phyloP scores from a whole-genome alignment of 2,797 vertebrate genomes.

The Aplochiton taeniatus region DNA sequence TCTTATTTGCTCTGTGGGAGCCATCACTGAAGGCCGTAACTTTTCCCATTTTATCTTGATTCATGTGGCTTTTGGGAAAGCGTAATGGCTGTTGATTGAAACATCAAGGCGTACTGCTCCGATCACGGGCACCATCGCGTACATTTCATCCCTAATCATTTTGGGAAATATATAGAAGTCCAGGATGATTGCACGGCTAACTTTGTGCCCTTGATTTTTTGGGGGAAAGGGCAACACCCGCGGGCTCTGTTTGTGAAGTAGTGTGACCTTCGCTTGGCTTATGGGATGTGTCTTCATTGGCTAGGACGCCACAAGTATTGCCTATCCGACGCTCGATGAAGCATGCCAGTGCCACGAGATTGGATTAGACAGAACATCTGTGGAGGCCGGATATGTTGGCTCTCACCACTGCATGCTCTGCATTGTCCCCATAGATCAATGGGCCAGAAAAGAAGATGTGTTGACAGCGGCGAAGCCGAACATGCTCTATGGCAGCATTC shows the following conservation, averaged over 20 bases:
- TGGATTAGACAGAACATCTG: not conserved
- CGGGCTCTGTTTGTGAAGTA: too few species aligned
- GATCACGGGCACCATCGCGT: not conserved
- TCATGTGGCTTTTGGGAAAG: slow-evolving; percentile 43
- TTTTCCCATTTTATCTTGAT: slow-evolving; percentile 45
- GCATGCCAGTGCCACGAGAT: slow-evolving; percentile 26
- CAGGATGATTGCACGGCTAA: too few species aligned
- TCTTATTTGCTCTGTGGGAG: slow-evolving; percentile 52
- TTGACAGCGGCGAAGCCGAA: slow-evolving; percentile 30
- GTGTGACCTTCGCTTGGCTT: slow-evolving; percentile 16
- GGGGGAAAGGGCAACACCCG: slow-evolving; percentile 9
- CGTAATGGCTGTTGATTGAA: slow-evolving; percentile 29
- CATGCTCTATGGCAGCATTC: slow-evolving; percentile 32
- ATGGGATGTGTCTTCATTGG: slow-evolving; percentile 21
- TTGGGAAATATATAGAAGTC: too few species aligned
- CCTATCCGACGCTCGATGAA: not conserved
- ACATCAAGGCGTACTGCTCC: not conserved
- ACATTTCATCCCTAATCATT: too few species aligned
- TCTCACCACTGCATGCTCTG: slow-evolving; percentile 8
- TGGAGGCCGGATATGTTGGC: slow-evolving; percentile 19
- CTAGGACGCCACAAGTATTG: slow-evolving; percentile 35
- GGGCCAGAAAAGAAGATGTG: slow-evolving; percentile 22
- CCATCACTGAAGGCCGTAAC: slow-evolving; percentile 41
- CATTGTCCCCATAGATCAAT: slow-evolving; percentile 8
- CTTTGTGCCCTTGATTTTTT: too few species aligned